Conservation (phyloP, 2,797 vertebrate species). For the Microchirus variegatus region DNA sequence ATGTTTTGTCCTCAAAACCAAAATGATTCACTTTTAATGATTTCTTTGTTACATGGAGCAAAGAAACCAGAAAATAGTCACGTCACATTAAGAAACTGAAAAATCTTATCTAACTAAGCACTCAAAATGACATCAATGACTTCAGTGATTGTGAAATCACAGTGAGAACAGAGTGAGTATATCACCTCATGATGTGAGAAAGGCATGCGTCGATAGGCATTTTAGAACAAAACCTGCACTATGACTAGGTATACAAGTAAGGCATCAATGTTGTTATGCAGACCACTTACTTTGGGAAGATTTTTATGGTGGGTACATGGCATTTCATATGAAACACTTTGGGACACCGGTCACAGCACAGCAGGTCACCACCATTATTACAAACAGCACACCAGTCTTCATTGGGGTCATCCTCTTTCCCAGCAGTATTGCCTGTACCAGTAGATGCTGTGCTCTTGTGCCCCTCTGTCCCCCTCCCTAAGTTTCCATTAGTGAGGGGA, state of each 20-base stretch:
- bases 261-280: no score
- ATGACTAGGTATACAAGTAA: no score
- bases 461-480: conserved; percentile 70
- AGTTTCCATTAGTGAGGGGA: conserved; percentile 88
- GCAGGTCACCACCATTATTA: conserved; percentile 94
- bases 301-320: conserved; percentile 94
- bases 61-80: no score
- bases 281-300: conserved; percentile 71
- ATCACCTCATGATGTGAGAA: neutral
- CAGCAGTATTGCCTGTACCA: conserved; percentile 56
- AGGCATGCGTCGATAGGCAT: no score
- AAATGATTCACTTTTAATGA: no score
- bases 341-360: conserved; percentile 97
- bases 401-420: conserved; percentile 95
- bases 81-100: no score
- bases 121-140: no score
- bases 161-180: neutral
- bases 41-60: no score
- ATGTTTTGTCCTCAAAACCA: no score
- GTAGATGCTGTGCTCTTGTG: conserved; percentile 60
- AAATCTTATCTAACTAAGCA: no score
- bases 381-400: conserved; percentile 99
- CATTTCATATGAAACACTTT: conserved; percentile 99
- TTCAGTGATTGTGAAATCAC: neutral
- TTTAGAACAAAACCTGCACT: no score